These are phyloP conservation scores for Cardiocondyla obscurior DNA, from an alignment of 1,140 invertebrate species.

Conservation along the genomic window DNA sequence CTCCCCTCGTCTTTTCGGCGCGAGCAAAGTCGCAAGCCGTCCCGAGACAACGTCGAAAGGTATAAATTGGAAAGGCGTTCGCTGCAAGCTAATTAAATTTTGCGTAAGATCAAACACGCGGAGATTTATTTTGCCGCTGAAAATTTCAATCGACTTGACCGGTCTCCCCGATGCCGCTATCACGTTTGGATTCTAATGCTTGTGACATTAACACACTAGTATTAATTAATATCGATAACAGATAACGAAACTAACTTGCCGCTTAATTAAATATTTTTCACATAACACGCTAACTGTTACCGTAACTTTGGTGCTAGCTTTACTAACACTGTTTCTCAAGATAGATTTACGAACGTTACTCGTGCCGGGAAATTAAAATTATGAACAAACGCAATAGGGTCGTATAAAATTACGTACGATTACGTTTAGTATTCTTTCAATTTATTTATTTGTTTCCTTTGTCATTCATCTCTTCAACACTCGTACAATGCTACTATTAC, in stretches of 20 bases:
- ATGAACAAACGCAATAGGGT: background rate
- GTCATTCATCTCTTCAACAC: slow-evolving; percentile 9
- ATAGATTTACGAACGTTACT: slow-evolving; percentile 7
- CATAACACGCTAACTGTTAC: background rate
- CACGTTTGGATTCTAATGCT: background rate
- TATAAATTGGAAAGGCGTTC: slow-evolving; percentile 50
- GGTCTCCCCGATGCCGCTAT: background rate
- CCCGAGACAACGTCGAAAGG: slow-evolving; percentile 26
- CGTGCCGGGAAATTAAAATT: background rate
- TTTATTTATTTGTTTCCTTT: slow-evolving; percentile 29
- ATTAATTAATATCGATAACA: background rate
- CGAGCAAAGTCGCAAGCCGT: slow-evolving; percentile 53
- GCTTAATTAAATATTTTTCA: background rate
- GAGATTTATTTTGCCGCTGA: background rate
- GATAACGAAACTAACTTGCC: background rate
- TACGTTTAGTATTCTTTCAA: background rate
- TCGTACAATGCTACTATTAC: background rate
- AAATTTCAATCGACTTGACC: background rate
- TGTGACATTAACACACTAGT: background rate
- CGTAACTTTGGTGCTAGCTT: background rate
- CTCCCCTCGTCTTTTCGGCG: slow-evolving; percentile 26
- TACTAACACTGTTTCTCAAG: slow-evolving; percentile 13
- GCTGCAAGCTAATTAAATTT: background rate
- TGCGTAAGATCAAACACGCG: background rate
- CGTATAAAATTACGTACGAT: background rate